Conservation (phyloP, 2,113 vertebrate species). For the Arvicanthis niloticus region DNA sequence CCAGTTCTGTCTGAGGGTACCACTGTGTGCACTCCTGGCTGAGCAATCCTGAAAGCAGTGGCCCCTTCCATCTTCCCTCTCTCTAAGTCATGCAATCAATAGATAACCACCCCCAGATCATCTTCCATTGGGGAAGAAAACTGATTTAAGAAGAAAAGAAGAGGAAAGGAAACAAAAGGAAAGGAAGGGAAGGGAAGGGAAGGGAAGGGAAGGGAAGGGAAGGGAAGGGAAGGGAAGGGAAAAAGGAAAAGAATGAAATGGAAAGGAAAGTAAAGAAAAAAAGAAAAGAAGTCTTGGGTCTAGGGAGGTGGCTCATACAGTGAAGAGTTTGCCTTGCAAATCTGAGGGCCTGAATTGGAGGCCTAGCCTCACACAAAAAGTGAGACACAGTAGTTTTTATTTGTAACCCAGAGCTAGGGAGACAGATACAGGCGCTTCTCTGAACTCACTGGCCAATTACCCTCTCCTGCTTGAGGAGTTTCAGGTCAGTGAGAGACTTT, state of each 20-base stretch:
- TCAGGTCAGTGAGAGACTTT: background rate
- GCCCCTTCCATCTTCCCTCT: background rate
- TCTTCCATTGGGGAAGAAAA: conserved; percentile 33
- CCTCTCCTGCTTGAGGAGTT: background rate
- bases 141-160: background rate
- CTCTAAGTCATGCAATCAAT: background rate
- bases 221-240: background rate
- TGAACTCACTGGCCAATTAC: background rate
- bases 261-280: no score
- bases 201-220: no score
- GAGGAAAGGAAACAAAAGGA: accelerated
- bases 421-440: background rate
- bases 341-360: background rate
- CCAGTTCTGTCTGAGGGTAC: background rate
- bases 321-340: background rate
- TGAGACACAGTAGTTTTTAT: background rate
- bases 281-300: background rate
- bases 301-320: background rate
- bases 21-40: background rate
- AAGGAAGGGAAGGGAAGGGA: no score
- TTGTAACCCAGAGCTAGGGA: no score
- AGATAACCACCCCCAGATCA: background rate
- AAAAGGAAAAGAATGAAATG: no score
- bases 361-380: background rate
- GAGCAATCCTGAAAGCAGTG: background rate